These are phyloP conservation scores for Galbula dea DNA, from an alignment of 2,113 vertebrate species.

Conservation along the genomic window DNA sequence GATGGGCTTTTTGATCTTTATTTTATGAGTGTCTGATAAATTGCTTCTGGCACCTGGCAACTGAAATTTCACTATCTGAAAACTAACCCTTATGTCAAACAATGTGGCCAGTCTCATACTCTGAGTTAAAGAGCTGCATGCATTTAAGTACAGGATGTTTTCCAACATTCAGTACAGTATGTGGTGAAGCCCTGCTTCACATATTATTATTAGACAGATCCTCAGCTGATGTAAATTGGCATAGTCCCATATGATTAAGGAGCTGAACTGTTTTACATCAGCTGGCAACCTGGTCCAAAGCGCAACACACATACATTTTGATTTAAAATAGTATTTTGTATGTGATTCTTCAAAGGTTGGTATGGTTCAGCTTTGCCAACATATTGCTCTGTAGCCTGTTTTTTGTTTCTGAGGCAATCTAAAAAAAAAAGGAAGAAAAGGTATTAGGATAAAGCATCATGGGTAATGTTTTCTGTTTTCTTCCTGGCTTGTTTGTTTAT, in stretches of 20 bases:
- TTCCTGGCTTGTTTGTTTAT: background rate
- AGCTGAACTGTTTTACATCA: constrained; percentile 57
- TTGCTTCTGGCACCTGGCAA: constrained; percentile 83
- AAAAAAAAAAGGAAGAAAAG: background rate
- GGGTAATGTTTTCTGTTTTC: background rate
- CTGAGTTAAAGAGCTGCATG: constrained; percentile 44
- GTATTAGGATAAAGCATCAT: background rate
- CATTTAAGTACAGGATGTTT: constrained; percentile 61
- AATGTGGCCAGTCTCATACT: constrained; percentile 69
- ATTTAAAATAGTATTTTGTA: constrained; percentile 60
- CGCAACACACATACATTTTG: constrained; percentile 57
- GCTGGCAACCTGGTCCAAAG: constrained; percentile 41
- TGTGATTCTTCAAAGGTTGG: constrained; percentile 50
- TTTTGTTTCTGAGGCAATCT: constrained; percentile 37
- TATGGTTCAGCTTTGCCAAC: constrained; percentile 43
- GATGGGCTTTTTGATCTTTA: constrained; percentile 82
- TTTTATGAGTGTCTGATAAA: constrained; percentile 83
- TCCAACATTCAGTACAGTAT: constrained; percentile 59
- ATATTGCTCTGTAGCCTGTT: constrained; percentile 16
- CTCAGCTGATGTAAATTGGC: constrained; percentile 61
- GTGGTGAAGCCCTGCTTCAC: constrained; percentile 15
- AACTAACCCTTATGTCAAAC: constrained; percentile 80
- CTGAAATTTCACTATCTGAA: constrained; percentile 81
- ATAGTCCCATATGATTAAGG: constrained; percentile 43
- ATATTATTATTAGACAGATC: constrained; percentile 55